A percentile compares a stretch with the other conserved stretches of the same genome.
Evolutionary conservation across 2,113 vertebrate genomes (phyloP).

Genomic region (Tychaedon coryphoeus): DNA sequence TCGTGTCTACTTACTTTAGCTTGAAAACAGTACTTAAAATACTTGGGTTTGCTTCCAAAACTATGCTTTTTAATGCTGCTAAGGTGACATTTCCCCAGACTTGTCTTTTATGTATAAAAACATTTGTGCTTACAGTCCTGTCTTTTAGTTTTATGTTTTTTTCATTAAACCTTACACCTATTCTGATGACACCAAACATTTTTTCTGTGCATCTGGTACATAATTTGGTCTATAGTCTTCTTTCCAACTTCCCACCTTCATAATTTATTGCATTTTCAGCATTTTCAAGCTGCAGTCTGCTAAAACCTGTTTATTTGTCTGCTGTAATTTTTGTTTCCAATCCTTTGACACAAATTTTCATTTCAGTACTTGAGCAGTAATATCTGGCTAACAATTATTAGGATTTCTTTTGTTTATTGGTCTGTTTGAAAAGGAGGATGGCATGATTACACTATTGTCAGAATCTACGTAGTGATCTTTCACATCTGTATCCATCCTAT

Average conservation of each 20-base stretch:
- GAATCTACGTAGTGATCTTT: background rate
- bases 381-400: background rate
- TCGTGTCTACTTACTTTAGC: background rate
- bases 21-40: background rate
- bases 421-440: background rate
- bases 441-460: background rate
- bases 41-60: background rate
- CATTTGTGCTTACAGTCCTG: background rate
- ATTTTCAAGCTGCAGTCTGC: background rate
- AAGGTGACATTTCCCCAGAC: background rate
- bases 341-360: background rate
- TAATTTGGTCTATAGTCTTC: background rate
- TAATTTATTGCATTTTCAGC: background rate
- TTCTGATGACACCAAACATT: background rate
- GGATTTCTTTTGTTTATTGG: background rate
- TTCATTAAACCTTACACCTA: background rate
- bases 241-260: background rate
- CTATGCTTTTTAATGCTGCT: background rate
- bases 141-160: background rate
- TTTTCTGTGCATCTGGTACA: background rate
- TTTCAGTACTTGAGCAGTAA: background rate
- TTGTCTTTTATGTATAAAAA: background rate
- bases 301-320: background rate
- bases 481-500: background rate
- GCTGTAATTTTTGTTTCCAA: background rate